Evolutionary conservation across 2,888 invertebrate species (phyloP), one percentile per base, ranked within the genome.

Genomic region (Epirrhoe tristata): DNA sequence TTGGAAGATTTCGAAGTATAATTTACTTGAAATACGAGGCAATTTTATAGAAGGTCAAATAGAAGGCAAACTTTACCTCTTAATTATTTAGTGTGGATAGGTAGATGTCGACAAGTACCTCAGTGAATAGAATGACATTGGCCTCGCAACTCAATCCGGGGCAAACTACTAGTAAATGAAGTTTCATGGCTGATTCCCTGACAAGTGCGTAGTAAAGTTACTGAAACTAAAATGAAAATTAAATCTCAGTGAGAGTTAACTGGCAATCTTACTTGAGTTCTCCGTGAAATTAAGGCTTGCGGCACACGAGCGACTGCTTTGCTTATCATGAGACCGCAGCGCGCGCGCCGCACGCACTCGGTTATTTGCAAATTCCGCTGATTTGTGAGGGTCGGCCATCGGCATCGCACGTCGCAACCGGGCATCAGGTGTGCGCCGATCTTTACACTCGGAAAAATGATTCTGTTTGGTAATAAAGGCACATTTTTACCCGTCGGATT

Each of bases 301-400:
- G 61, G 55, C 61, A 62, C 61, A 55, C 55, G 50, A 61, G 57
- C 48, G 53, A 36, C 62, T 63, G 54, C 50, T 64, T 64, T 54
- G 54, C 50, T 64, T 64, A 54, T 64, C 39, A 59, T 12, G 55
- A 39, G 50, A 55, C 64, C 61, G 48, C 60, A 34, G 57, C 17
- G 48, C 52, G 36, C 39, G 39, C 39, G 51, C 55, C 57, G 36
- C 58, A 62, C 54, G 58, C 66, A 66, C 66, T 62, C 58, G 66
- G 32, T 62, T 62, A 62, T 66, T 62, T 54, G 66, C 58, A 54
- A 58, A 62, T 66, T 58, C 31, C 62, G 53, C 66, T 62, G 54
- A 58, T 58, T 62, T 62, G 62, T 62, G 54, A 53, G 61, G 50
- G 39, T 17, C 51, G 24, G 14, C 48, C 43, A 14, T 16, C 31